These are phyloP conservation scores for Enchytraeus crypticus DNA, from an alignment of 2,888 invertebrate species.

Conservation along the genomic window DNA sequence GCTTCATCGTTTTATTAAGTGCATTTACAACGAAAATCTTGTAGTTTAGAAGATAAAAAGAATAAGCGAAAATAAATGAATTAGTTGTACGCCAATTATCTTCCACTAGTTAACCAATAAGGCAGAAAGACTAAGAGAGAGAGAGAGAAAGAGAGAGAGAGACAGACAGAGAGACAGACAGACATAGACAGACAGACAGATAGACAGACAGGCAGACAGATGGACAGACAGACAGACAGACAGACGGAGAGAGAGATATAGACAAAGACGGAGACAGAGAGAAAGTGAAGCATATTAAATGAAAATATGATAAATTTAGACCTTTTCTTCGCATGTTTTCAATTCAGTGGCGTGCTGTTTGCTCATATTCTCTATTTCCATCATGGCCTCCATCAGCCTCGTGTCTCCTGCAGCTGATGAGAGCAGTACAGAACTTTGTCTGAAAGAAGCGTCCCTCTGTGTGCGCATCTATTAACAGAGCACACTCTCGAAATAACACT, in stretches of 20 bases:
- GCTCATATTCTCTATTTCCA: constrained; percentile 33
- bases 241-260: not conserved
- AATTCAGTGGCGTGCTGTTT: constrained; percentile 21
- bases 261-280: not conserved
- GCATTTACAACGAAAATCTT: too few species aligned
- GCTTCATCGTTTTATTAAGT: too few species aligned
- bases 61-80: too few species aligned
- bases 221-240: not conserved
- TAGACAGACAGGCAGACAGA: not conserved
- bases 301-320: not conserved
- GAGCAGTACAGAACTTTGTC: constrained; percentile 36
- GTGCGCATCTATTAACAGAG: constrained; percentile 30
- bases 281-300: too few species aligned
- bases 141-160: too few species aligned
- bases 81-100: too few species aligned
- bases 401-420: constrained; percentile 31
- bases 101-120: too few species aligned
- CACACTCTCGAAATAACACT: too few species aligned
- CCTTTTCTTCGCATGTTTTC: not conserved
- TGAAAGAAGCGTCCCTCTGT: constrained; percentile 33
- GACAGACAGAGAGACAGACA: too few species aligned
- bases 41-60: too few species aligned
- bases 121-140: too few species aligned
- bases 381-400: constrained; percentile 33
- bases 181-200: not conserved